Evolutionary conservation across 2,113 vertebrate species (phyloP).

Genomic region (Isurus oxyrinchus): DNA sequence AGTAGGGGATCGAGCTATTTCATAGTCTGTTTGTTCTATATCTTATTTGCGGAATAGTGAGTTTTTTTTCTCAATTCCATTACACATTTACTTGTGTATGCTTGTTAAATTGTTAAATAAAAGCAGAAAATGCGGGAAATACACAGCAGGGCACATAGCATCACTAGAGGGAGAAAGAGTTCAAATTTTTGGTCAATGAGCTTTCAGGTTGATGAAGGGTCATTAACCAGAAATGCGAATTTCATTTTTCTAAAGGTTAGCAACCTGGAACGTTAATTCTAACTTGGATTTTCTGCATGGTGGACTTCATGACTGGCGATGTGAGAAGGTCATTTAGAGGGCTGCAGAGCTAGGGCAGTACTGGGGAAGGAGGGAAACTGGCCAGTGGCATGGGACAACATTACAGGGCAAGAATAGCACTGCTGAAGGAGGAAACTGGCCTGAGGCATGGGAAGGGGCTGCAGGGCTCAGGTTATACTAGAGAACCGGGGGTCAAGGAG

Average conservation of each 20-base stretch:
- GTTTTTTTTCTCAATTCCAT: neutral
- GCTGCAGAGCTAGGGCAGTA: no score
- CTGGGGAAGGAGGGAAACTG: no score
- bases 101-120: neutral
- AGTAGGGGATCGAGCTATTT: neutral
- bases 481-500: no score
- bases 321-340: no score
- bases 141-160: neutral
- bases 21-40: neutral
- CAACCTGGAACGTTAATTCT: neutral
- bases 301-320: no score
- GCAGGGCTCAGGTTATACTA: no score
- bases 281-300: no score
- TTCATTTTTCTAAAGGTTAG: neutral
- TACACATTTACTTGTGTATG: neutral
- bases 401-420: no score
- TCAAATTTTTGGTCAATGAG: neutral
- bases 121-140: neutral
- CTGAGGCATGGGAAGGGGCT: no score
- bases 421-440: no score
- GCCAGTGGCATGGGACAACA: no score
- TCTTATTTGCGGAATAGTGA: neutral
- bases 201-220: neutral
- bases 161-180: neutral
- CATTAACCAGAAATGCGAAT: neutral